These are phyloP conservation scores for Urocolius indicus DNA, from an alignment of 2,113 vertebrate genomes.

Conservation along the genomic window DNA sequence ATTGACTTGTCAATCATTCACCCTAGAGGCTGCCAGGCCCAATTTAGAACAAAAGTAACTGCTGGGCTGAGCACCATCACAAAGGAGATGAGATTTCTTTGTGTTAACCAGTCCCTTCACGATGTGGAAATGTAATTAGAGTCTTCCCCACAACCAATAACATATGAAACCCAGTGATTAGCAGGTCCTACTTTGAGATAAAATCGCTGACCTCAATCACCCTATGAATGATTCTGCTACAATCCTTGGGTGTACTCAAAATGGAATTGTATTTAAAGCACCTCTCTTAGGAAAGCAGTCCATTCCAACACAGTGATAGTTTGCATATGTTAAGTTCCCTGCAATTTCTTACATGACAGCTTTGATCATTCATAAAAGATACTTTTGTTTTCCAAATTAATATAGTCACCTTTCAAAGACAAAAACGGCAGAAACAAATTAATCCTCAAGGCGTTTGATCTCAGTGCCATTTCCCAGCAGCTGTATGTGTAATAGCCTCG, in stretches of 20 bases:
- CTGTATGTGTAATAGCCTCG: constrained; percentile 10
- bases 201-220: constrained; percentile 11
- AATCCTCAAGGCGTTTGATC: not conserved
- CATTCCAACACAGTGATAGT: not conserved
- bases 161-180: constrained; percentile 4
- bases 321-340: not conserved
- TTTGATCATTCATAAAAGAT: constrained; percentile 41
- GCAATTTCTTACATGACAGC: constrained; percentile 29
- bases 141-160: not conserved
- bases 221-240: not conserved
- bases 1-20: constrained; percentile 42
- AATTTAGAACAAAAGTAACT: constrained; percentile 59
- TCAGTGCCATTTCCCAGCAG: not conserved
- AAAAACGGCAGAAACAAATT: not conserved
- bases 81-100: constrained; percentile 44
- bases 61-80: constrained; percentile 34
- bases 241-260: not conserved
- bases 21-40: constrained; percentile 48
- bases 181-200: not conserved
- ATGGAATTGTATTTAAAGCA: not conserved
- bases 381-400: not conserved
- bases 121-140: not conserved
- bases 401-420: not conserved
- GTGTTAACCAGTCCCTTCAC: constrained; percentile 33
- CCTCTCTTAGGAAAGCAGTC: not conserved